Evolutionary conservation across 53 echinoderm and acorn worm species (phyloP).

Genomic region (Paracentrotus lividus): DNA sequence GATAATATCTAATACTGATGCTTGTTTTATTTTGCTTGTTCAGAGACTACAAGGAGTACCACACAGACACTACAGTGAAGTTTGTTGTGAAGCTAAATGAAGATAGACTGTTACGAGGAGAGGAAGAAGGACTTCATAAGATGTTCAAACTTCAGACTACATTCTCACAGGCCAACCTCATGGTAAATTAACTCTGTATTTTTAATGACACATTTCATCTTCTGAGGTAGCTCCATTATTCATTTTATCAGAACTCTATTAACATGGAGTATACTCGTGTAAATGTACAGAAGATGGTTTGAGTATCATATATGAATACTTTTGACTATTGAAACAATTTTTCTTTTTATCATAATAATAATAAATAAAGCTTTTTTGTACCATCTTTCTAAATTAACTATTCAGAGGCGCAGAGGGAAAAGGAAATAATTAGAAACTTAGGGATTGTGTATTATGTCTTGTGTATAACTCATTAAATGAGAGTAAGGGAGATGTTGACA

Average conservation of each 20-base stretch:
- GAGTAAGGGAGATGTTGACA: too few species aligned
- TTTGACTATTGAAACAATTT: too few species aligned
- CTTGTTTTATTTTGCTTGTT: not conserved
- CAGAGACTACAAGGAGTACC: constrained; percentile 99
- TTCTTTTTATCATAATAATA: too few species aligned
- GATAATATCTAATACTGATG: not conserved
- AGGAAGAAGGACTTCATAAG: constrained; percentile 91
- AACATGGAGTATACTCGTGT: not conserved
- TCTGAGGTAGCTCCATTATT: too few species aligned
- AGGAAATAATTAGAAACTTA: too few species aligned
- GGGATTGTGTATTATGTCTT: too few species aligned
- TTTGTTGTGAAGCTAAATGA: constrained; percentile 89
- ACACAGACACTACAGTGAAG: constrained; percentile 98
- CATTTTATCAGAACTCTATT: not conserved
- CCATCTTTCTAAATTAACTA: too few species aligned
- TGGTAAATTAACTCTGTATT: constrained; percentile 70
- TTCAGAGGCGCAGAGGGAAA: too few species aligned
- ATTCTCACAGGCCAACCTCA: constrained; percentile 82
- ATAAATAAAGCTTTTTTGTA: too few species aligned
- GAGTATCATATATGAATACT: too few species aligned
- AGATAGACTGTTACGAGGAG: constrained; percentile 85
- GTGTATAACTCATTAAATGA: too few species aligned
- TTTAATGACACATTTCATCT: not conserved
- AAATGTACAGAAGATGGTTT: too few species aligned
- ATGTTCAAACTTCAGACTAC: constrained; percentile 94